Evolutionary conservation across 1,140 invertebrate genomes (phyloP), one percentile per base, ranked within the genome.

Genomic region (Drosophila sucinea): DNA sequence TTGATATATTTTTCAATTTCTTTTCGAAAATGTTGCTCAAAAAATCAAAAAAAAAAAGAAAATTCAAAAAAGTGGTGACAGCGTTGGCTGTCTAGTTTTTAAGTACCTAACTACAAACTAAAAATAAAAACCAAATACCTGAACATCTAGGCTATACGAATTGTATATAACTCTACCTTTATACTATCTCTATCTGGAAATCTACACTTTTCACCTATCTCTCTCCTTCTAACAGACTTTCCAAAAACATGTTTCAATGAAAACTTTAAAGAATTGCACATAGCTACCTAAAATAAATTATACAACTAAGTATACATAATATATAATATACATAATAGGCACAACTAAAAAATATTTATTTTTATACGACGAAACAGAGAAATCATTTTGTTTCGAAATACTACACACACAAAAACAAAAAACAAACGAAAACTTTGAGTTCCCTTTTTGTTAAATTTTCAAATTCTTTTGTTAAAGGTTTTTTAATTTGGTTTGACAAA

Each of bases 311-410:
- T 33, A 66, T 70, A 76, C 40, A 51, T 64, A 77, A 65, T 66
- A 38, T 66, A 74, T 64, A 35, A 73, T 73, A 58, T 56, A 38
- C 40, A 78, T 60, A 71, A 70, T 82, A 83, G 69, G 75, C 79
- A 77, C 79, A 73, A 60, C 73, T 75, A 75, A 64, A 75, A 67
- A 38, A 84, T 75, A 82, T 81, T 90, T 91, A 91, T 91, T 91
- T 91, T 90, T 91, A 91, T 91, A 91, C 84, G 63, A 84, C 62
- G 68, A 38, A 57, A 62, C 25, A 27, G 30, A 67, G 38, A 66
- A 35, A 55, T 35, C 23, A 41, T 72, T 67, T 27, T 60, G 77
- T 77, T 54, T 51, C 44, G 7, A 51, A 44, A 51, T 11, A 51
- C 23, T 51, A 51, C 44, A 38, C 3, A 35, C 35, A 38, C 3